Base-by-base conservation (phyloP, 1,140 invertebrate species). In the Marisa cornuarietis region DNA sequence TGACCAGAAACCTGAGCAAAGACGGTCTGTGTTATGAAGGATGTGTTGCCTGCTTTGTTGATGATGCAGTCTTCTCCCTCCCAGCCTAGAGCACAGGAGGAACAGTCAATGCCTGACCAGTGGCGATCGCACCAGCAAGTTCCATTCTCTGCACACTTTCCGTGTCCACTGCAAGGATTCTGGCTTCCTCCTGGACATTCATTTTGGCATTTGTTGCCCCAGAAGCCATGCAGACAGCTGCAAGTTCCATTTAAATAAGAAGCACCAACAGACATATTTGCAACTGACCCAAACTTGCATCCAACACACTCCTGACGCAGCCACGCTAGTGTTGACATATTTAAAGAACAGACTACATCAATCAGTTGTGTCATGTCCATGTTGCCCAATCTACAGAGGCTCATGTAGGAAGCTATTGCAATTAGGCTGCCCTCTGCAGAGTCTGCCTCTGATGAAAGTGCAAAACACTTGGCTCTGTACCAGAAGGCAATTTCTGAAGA, bases 61-160 rank as follows among this genome's bases (percentile, higher is more conserved):
- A 85, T 22, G 49, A 80, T 81, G 78, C 85, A 86, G 49, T 84
- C 83, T 1, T 80, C 74, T 18, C 84, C 85, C 63, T 74, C 54
- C 85, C 84, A 85, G 14, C 81, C 81, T 11, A 63, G 20, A 20
- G 65, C 79, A 79, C 85, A 86, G 22, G 26, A 26, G 13, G 76
- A 69, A 76, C 85, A 86, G 42, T 78, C 73, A 51, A 63, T 26
- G 72, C 85, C 85, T n/a, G 78, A 80, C 76, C 80, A 86, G 72
- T 86, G 82, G n/a, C 68, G 66, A 22, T 80, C 66, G 75, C 85
- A 86, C 26, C 79, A 71, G 71, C 85, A 86, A 0, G 66, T 22
- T 24, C 85, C 85, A 72, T 78, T 79, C 5, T 66, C 80, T 16
- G 71, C 72, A 74, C 85, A 86, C 2, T 31, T 66, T 74, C 85